These are phyloP conservation scores for Zoanthus gigantus DNA, from an alignment of 92 coral and sea anemone genomes.

Conservation along the genomic window DNA sequence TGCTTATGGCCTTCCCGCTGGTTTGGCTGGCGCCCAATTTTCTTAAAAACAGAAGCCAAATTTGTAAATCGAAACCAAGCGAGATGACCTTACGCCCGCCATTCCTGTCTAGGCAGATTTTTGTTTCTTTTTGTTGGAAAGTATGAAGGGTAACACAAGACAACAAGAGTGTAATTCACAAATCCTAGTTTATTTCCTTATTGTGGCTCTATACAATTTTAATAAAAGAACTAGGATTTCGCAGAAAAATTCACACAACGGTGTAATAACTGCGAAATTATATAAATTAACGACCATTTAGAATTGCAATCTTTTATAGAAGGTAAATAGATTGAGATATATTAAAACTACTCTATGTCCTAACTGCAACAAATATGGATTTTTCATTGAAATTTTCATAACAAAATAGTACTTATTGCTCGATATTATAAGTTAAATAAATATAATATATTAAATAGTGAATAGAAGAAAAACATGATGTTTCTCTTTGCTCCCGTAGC, in stretches of 20 bases:
- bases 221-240: slow-evolving; percentile 35
- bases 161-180: slow-evolving; percentile 12
- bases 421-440: slow-evolving; percentile 95
- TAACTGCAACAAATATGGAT: slow-evolving; percentile 90
- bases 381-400: slow-evolving; percentile 75
- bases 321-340: slow-evolving; percentile 46
- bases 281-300: slow-evolving; percentile 46
- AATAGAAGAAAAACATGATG: slow-evolving; percentile 70
- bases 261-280: slow-evolving; percentile 35
- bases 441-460: slow-evolving; percentile 90
- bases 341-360: slow-evolving; percentile 62
- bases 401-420: slow-evolving; percentile 95
- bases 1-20: slow-evolving; percentile 37
- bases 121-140: neutral
- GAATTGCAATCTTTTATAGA: slow-evolving; percentile 39
- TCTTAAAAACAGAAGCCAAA: slow-evolving; percentile 61
- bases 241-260: slow-evolving; percentile 34
- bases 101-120: slow-evolving; percentile 10
- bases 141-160: neutral
- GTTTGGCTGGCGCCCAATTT: slow-evolving; percentile 46
- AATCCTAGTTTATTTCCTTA: slow-evolving; percentile 44
- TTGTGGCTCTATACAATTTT: slow-evolving; percentile 42
- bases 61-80: slow-evolving; percentile 68
- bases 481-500: slow-evolving; percentile 33
- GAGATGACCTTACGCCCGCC: neutral